Base-by-base conservation (phyloP, 2,113 vertebrate genomes). In the Calypte anna region DNA sequence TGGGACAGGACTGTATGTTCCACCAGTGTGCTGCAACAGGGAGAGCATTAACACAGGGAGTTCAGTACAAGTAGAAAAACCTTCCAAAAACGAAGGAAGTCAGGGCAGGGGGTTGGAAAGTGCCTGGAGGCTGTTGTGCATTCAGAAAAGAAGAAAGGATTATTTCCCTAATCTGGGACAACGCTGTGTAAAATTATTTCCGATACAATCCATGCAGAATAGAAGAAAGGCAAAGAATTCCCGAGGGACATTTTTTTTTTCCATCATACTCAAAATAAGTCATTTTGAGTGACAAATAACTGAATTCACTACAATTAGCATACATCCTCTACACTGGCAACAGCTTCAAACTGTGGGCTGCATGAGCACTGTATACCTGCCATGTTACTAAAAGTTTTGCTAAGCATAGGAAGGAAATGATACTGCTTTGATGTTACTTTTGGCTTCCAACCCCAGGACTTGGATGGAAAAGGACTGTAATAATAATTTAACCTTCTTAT, bases 1-100 rank as follows among this genome's bases (percentile, higher is more conserved):
- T 90, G 86, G 91, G 96, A 87, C 64, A 92, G 93, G 68, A 79
- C 85, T 96, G 78, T 94, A 28, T 20, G 94, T 97, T 97, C 92
- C 86, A 84, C 88, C 44, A 83, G 58, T 15, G 91, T 93, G 31
- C 96, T 94, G 74, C 72, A 90, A 61, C 64, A 88, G 68, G 33
- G 62, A 90, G 54, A 96, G 27, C 7, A 11, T 70, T 92, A 95
- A 91, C 61, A 81, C 16, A 5, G 22, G 25, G 76, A 91, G 72
- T 48, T 67, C 86, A 84, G 74, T 12, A 64, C 90, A 90, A 84
- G 40, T 3, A 69, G 55, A 95, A 88, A 96, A 78, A 82, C 4
- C 31, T 95, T 90, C 76, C 11, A 3, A 51, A 95, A 93, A 92
- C 48, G 9, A 93, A 81, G 31, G 24, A 75, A 13, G 23, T n/a